These are phyloP conservation scores for Argopecten irradians DNA, from an alignment of 1,140 invertebrate genomes.

Conservation along the genomic window DNA sequence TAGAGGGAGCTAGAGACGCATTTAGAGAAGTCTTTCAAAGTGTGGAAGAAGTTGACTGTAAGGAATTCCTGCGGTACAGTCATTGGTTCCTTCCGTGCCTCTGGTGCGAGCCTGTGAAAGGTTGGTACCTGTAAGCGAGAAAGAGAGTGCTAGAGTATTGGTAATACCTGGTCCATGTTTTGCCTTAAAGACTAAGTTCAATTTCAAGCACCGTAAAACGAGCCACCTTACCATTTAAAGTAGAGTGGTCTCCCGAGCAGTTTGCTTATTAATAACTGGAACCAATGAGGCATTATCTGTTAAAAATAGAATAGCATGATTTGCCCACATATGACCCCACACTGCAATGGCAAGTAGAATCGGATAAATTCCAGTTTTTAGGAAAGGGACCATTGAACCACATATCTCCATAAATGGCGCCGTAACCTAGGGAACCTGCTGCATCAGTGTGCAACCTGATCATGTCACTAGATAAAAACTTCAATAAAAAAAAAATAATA, in stretches of 20 bases:
- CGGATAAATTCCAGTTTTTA: neutral
- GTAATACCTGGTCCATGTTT: slow-evolving; percentile 36
- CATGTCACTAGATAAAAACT: neutral
- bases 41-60: neutral
- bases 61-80: neutral
- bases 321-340: neutral
- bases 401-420: neutral
- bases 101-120: neutral
- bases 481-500: too few species aligned
- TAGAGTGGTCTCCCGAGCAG: neutral
- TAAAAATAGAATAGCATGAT: slow-evolving; percentile 26
- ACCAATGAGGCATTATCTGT: slow-evolving; percentile 40
- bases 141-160: slow-evolving; percentile 36
- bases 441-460: slow-evolving; percentile 32
- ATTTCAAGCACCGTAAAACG: neutral
- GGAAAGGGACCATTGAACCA: slow-evolving; percentile 20
- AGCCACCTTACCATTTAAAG: slow-evolving; percentile 39
- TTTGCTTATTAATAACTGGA: slow-evolving; percentile 38
- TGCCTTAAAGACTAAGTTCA: slow-evolving; percentile 43
- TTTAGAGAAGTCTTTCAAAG: neutral
- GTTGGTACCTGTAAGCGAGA: slow-evolving; percentile 45
- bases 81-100: neutral
- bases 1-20: slow-evolving; percentile 7
- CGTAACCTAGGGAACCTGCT: neutral
- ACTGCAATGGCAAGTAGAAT: slow-evolving; percentile 35